Conservation (phyloP, 2,797 vertebrate genomes). For the Pogoniulus pusillus region DNA sequence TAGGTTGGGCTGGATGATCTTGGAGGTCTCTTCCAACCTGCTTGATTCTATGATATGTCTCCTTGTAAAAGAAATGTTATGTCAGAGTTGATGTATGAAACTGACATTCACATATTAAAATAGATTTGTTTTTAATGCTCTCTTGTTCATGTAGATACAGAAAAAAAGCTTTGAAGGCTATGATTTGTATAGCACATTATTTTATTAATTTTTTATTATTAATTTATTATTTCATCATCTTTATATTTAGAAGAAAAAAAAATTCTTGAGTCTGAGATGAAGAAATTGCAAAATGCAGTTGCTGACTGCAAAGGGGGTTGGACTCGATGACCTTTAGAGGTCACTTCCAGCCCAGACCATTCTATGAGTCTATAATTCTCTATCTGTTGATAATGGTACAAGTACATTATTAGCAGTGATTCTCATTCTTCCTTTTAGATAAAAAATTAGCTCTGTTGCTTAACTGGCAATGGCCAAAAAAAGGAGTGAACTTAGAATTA, state of each 20-base stretch:
- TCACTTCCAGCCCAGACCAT: no score
- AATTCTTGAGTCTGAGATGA: not conserved
- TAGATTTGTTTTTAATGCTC: not conserved
- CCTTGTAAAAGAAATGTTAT: not conserved
- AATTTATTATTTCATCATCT: no score
- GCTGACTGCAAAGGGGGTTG: not conserved
- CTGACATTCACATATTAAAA: not conserved
- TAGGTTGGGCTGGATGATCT: no score
- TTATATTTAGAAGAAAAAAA: slow-evolving; percentile 7
- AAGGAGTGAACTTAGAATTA: not conserved
- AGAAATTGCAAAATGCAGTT: not conserved
- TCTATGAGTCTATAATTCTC: no score
- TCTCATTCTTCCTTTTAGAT: not conserved
- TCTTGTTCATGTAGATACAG: not conserved
- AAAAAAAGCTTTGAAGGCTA: not conserved
- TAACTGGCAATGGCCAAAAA: not conserved
- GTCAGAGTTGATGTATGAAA: not conserved
- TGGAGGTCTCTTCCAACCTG: no score
- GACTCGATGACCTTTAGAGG: no score
- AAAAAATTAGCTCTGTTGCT: not conserved
- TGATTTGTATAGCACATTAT: not conserved
- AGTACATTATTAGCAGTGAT: not conserved
- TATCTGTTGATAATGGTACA: not conserved
- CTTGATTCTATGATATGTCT: no score
- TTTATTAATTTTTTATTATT: no score